Evolutionary conservation across 2,113 vertebrate species (phyloP), one percentile per base, ranked within the genome.

Genomic region (Bufo bufo): DNA sequence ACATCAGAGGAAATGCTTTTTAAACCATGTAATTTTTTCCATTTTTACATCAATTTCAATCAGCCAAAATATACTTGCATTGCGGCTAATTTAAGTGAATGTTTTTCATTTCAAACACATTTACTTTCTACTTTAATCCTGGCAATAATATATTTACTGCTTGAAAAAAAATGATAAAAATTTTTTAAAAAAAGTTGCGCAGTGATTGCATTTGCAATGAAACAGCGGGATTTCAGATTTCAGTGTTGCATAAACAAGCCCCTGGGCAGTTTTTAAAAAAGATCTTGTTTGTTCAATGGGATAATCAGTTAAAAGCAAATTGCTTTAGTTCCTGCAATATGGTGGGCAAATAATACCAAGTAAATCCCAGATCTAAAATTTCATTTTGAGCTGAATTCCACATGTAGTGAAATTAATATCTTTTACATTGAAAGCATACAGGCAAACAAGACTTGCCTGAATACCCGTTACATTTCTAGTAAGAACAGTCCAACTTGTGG

Each of bases 311-410:
- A 89, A 0, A 6, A 59, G 78, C 2, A 33, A 65, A 74, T 85
- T 0, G 0, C 85, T 90, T 75, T 78, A 61, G 69, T 82, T 80
- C 56, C 74, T 74, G 83, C 66, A 87, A 59, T 71, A 86, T 20
- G 11, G 0, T 86, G 87, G 74, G 82, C 87, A 89, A 84, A 89
- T 89, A 89, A 89, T 84, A 84, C 82, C 81, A 56, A 13, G 74
- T 77, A 77, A 89, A 89, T 89, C 87, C 87, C 81, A 84, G 61
- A 89, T 69, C 71, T 89, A 84, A 89, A 78, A 89, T 89, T 84
- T 89, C 87, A 72, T 84, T 78, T 84, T 54, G 12, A 84, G 74
- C 59, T 77, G 61, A 88, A 89, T 84, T 89, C 81, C 82, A 89
- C 82, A 89, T 89, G 87, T 84, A 12, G 16, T 84, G 87, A 84